Percentiles rank a stretch among this genome's conserved stretches.
Evolutionary conservation across 2,888 invertebrate genomes (phyloP).

Genomic region (Tachystola acroxantha): DNA sequence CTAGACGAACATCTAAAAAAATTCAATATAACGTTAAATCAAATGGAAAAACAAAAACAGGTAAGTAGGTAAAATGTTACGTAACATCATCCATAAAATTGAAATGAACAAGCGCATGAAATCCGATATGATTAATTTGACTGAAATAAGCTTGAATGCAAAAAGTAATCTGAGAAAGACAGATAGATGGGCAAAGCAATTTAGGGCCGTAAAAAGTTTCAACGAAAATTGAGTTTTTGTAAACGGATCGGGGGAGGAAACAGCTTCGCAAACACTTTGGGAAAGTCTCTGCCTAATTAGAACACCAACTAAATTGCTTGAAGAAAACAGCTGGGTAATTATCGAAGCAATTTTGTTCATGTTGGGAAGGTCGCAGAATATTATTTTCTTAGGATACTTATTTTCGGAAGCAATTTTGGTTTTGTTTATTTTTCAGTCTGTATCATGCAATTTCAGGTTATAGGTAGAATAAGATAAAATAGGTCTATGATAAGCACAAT

Average conservation of each 20-base stretch:
- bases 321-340: slow-evolving; percentile 41
- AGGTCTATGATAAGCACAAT: no score
- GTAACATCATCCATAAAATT: neutral
- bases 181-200: slow-evolving; percentile 7
- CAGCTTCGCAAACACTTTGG: slow-evolving; percentile 10
- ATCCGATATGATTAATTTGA: slow-evolving; percentile 7
- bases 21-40: no score
- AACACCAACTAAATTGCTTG: slow-evolving; percentile 37
- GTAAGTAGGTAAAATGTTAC: no score
- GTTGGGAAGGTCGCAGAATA: neutral
- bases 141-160: neutral
- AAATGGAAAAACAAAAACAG: no score
- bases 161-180: slow-evolving; percentile 11
- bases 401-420: no score
- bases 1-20: no score
- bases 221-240: slow-evolving; percentile 6
- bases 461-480: no score
- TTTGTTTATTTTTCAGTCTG: no score
- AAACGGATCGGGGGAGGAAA: slow-evolving; percentile 12
- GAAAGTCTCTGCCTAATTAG: slow-evolving; percentile 34
- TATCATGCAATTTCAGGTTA: no score
- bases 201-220: slow-evolving; percentile 7
- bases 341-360: slow-evolving; percentile 22
- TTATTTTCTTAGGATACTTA: neutral
- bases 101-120: neutral